Evolutionary conservation across 2,113 vertebrate species (phyloP), one percentile per base, ranked within the genome.

Genomic region (Aix galericulata): DNA sequence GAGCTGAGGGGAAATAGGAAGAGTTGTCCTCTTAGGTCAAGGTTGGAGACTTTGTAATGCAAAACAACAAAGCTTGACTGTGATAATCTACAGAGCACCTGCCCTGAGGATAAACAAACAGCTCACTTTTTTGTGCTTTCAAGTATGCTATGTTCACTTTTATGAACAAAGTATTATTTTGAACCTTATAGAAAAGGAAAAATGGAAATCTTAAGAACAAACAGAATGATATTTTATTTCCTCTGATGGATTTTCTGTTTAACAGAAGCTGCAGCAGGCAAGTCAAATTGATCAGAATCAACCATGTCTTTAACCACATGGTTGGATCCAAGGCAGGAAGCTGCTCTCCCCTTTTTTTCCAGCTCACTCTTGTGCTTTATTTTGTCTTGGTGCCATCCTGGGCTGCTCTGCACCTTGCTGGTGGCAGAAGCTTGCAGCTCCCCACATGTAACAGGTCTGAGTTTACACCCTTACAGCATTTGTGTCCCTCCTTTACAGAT

Each of bases 51-150:
- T 88, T 88, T 88, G 79, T 83, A 73, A 87, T 36, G 42, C 88
- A 90, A 80, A 97, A 89, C 48, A 92, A 88, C 93, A 94, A 95
- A 93, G 80, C 82, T 69, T 82, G 85, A 58, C 86, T 96, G 81
- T 93, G 94, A 96, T 95, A 94, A 94, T 96, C 94, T 91, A 86
- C 77, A 91, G 75, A 96, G 90, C 81, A 93, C 95, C 93, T 93
- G 91, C 95, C 96, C 95, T 68, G 91, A 95, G 96, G 96, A 95
- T 95, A 96, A 96, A 92, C 91, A 95, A 96, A 96, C 86, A 89
- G 84, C 76, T 97, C 89, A 79, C 89, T 95, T 91, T 91, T 82
- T 74, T 88, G 79, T 93, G 66, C 86, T 96, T 96, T 95, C 78
- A 91, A 94, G 77, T 91, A 73, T 60, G 76, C 38, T 81, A 52